A percentile compares a stretch with the other conserved stretches of the same genome.
These are phyloP conservation scores for Danio tinwini DNA, from an alignment of 2,797 vertebrate genomes.

Conservation along the genomic window DNA sequence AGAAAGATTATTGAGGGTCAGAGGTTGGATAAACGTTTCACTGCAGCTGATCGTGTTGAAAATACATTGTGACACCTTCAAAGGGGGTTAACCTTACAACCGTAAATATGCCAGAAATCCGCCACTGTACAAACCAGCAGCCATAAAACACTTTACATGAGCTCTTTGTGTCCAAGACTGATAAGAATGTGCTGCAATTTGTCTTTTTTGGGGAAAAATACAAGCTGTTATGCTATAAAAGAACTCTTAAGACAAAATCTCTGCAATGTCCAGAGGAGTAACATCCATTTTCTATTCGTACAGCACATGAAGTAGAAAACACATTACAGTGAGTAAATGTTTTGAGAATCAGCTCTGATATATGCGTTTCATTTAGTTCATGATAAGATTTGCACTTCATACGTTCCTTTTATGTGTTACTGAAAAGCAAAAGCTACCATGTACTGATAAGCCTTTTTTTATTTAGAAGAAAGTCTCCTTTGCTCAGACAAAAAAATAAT, in stretches of 20 bases:
- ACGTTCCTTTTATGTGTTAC: not conserved
- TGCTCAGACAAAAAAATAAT: not conserved
- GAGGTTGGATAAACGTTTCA: conserved; percentile 44
- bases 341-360: not conserved
- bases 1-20: conserved; percentile 47
- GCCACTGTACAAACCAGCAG: conserved; percentile 10
- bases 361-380: not conserved
- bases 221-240: not conserved
- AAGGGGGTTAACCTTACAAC: conserved; percentile 32
- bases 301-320: conserved; percentile 2
- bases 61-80: conserved; percentile 51
- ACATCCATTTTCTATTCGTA: not conserved
- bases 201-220: not conserved
- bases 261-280: not conserved
- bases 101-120: conserved; percentile 46
- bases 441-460: not conserved
- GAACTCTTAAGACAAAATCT: conserved; percentile 12
- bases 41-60: conserved; percentile 42
- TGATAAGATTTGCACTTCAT: not conserved
- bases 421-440: not conserved
- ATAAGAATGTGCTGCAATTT: not conserved
- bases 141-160: conserved; percentile 6
- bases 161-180: not conserved
- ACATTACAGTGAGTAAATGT: not conserved
- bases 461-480: not conserved